Conservation (phyloP, 2,888 invertebrate genomes). For the Orchesellides sinensis region DNA sequence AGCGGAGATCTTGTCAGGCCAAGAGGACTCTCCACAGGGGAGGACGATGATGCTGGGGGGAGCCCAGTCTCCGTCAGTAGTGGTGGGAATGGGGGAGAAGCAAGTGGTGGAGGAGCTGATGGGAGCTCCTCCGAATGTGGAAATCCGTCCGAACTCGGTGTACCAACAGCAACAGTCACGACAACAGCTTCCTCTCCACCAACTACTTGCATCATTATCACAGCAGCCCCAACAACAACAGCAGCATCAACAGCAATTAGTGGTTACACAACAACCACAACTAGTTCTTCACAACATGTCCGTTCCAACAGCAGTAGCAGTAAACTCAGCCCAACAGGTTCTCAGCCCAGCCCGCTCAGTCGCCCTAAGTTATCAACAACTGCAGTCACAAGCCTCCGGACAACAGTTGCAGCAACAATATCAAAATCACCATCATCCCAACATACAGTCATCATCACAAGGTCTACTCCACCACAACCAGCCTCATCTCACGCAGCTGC, state of each 20-base stretch:
- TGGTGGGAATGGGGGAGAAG: conserved; percentile 27
- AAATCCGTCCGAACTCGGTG: conserved; percentile 47
- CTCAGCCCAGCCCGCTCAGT: neutral
- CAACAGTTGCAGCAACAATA: neutral
- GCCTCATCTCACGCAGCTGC: conserved; percentile 54
- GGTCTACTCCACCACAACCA: conserved; percentile 39
- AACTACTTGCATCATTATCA: conserved; percentile 28
- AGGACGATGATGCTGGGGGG: conserved; percentile 32
- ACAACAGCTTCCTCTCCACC: conserved; percentile 46
- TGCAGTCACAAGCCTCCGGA: neutral
- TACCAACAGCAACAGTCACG: conserved; percentile 7
- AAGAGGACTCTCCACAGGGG: conserved; percentile 38
- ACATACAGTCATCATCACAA: conserved; percentile 3
- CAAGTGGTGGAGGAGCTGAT: conserved; percentile 50
- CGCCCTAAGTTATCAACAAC: neutral
- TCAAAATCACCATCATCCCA: neutral
- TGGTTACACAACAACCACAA: neutral
- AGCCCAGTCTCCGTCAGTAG: neutral
- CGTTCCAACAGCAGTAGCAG: neutral
- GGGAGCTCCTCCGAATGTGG: conserved; percentile 46
- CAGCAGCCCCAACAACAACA: conserved; percentile 34
- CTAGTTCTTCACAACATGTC: neutral
- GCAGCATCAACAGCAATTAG: conserved; percentile 29
- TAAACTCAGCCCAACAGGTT: neutral
- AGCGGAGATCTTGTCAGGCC: conserved; percentile 56